Percentiles rank a stretch among this genome's conserved stretches.
These are phyloP conservation scores for Acrobasis consociella DNA, from an alignment of 2,888 invertebrate genomes.

Conservation along the genomic window DNA sequence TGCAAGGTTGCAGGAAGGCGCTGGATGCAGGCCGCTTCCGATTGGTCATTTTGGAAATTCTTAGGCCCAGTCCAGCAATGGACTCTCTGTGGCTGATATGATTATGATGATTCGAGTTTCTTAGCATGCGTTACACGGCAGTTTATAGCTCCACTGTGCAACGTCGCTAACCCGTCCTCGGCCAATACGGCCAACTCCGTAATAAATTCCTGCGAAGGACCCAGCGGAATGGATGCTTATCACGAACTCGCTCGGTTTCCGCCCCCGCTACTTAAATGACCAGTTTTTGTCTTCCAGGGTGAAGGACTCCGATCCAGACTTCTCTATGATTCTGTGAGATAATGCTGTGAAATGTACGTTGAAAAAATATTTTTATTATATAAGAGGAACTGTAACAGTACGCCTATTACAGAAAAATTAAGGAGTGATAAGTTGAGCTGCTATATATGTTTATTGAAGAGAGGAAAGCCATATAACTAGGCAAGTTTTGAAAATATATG, in stretches of 20 bases:
- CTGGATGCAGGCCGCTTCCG: too few species aligned
- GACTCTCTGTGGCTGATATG: too few species aligned
- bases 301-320: constrained; percentile 9
- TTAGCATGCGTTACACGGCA: not conserved
- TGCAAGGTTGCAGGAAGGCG: too few species aligned
- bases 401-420: too few species aligned
- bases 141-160: constrained; percentile 24
- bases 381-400: too few species aligned
- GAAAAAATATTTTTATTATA: too few species aligned
- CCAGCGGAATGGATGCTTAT: constrained; percentile 57
- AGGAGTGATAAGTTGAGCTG: too few species aligned
- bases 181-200: constrained; percentile 37
- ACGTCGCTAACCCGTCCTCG: constrained; percentile 20
- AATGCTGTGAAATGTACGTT: not conserved
- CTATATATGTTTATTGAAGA: too few species aligned
- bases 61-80: too few species aligned
- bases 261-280: constrained; percentile 44
- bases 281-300: constrained; percentile 47
- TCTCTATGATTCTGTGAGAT: not conserved
- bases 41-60: too few species aligned
- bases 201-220: constrained; percentile 41
- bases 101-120: not conserved
- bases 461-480: too few species aligned
- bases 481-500: too few species aligned
- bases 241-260: constrained; percentile 47